These are phyloP conservation scores for Lepidonotus clava DNA, from an alignment of 2,888 invertebrate species.

Conservation along the genomic window DNA sequence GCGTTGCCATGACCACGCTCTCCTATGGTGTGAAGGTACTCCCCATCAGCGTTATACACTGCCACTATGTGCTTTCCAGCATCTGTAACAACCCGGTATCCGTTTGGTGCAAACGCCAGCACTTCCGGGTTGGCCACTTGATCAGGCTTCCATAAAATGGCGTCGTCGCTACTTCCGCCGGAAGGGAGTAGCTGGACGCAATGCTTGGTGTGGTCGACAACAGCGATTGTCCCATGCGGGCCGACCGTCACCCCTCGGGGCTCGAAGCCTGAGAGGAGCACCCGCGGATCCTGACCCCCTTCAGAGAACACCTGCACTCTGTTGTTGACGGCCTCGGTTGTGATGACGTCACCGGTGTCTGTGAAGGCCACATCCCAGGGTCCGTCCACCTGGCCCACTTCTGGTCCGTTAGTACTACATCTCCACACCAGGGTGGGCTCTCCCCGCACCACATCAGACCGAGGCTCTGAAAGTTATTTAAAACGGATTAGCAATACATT, in stretches of 20 bases:
- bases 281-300: background rate
- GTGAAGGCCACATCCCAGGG: conserved; percentile 48
- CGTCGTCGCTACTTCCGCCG: background rate
- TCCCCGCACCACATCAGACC: background rate
- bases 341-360: background rate
- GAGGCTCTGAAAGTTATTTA: conserved; percentile 13
- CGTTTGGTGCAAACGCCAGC: conserved; percentile 39
- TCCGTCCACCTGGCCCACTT: conserved; percentile 20
- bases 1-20: conserved; percentile 44
- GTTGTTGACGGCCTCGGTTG: conserved; percentile 38
- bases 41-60: conserved; percentile 22
- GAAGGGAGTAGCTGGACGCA: conserved; percentile 5
- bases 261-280: conserved; percentile 33
- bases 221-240: conserved; percentile 23
- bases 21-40: background rate
- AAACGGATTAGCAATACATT: too few relatives aligned
- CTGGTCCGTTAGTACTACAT: conserved; percentile 27
- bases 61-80: conserved; percentile 37
- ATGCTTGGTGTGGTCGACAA: conserved; percentile 39
- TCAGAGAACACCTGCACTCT: conserved; percentile 21
- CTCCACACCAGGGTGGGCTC: background rate
- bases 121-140: conserved; percentile 8
- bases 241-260: conserved; percentile 17
- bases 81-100: conserved; percentile 36
- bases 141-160: background rate